Percentiles rank a stretch among this genome's conserved stretches.
phyloP scores from a whole-genome alignment of 1,140 invertebrate species.

The Drosophila watanabei region DNA sequence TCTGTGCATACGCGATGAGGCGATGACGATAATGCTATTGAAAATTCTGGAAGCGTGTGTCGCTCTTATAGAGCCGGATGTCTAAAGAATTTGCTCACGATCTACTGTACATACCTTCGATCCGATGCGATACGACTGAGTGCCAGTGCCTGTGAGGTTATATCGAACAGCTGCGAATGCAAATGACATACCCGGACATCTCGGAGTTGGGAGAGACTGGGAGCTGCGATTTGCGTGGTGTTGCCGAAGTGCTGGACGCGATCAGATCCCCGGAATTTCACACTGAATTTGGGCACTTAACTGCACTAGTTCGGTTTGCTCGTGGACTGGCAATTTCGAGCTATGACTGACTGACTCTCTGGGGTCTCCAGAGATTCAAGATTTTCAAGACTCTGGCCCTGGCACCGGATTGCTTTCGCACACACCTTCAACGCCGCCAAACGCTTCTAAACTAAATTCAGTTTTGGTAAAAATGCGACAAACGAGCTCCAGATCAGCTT shows the following conservation, averaged over 20 bases:
- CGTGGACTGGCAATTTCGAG: constrained; percentile 15
- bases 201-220: constrained; percentile 8
- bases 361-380: constrained; percentile 25
- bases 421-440: constrained; percentile 84
- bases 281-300: constrained; percentile 41
- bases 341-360: background rate
- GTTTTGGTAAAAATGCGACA: constrained; percentile 84
- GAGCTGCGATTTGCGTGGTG: constrained; percentile 8
- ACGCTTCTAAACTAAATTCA: constrained; percentile 85
- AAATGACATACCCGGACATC: constrained; percentile 68
- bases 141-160: constrained; percentile 39
- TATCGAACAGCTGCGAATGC: constrained; percentile 66
- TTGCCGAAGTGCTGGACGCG: constrained; percentile 1
- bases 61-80: constrained; percentile 53
- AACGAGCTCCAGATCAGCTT: constrained; percentile 84
- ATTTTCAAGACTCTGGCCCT: constrained; percentile 36
- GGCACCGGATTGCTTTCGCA: constrained; percentile 74
- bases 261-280: constrained; percentile 18
- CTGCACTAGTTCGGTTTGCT: constrained; percentile 31
- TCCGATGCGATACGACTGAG: constrained; percentile 13
- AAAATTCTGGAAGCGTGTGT: constrained; percentile 79
- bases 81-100: constrained; percentile 50
- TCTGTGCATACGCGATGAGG: constrained; percentile 69
- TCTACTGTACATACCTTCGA: constrained; percentile 40
- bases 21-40: constrained; percentile 62